A percentile compares a stretch with the other conserved stretches of the same genome.
phyloP scores from a whole-genome alignment of 2,888 invertebrate genomes.

The Lasioglossum pauxillum region DNA sequence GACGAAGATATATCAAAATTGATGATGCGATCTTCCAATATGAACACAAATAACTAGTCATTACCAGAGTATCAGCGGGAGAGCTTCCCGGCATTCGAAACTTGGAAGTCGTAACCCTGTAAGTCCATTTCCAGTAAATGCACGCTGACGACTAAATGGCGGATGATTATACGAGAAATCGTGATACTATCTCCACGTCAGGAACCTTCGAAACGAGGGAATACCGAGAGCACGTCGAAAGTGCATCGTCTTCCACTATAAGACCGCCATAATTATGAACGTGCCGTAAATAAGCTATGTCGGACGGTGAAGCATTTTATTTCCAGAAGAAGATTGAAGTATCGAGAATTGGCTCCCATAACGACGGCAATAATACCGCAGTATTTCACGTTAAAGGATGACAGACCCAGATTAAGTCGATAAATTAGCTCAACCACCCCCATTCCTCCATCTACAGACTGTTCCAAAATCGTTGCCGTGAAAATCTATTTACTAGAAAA shows the following conservation, averaged over 20 bases:
- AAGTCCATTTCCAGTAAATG: background rate
- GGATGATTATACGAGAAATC: constrained; percentile 3
- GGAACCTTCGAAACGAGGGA: constrained; percentile 34
- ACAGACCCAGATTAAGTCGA: constrained; percentile 16
- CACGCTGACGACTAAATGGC: background rate
- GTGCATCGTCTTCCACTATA: constrained; percentile 32
- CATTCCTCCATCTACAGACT: constrained; percentile 14
- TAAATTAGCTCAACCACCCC: constrained; percentile 20
- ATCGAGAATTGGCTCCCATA: constrained; percentile 14
- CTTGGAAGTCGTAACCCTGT: background rate
- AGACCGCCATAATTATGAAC: constrained; percentile 55
- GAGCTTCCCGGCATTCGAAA: background rate
- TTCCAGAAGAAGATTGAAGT: background rate
- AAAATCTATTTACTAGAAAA: no score
- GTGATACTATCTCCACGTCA: background rate
- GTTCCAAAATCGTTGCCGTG: background rate
- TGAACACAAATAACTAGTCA: background rate
- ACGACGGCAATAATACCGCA: constrained; percentile 3
- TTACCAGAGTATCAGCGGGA: background rate
- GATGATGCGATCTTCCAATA: background rate
- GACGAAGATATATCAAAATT: background rate
- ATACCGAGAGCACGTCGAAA: constrained; percentile 3
- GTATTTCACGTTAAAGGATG: constrained; percentile 10
- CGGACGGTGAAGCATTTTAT: constrained; percentile 12
- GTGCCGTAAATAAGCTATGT: constrained; percentile 5